Evolutionary conservation across 2,888 invertebrate genomes (phyloP).

Genomic region (Drosophila cognata): DNA sequence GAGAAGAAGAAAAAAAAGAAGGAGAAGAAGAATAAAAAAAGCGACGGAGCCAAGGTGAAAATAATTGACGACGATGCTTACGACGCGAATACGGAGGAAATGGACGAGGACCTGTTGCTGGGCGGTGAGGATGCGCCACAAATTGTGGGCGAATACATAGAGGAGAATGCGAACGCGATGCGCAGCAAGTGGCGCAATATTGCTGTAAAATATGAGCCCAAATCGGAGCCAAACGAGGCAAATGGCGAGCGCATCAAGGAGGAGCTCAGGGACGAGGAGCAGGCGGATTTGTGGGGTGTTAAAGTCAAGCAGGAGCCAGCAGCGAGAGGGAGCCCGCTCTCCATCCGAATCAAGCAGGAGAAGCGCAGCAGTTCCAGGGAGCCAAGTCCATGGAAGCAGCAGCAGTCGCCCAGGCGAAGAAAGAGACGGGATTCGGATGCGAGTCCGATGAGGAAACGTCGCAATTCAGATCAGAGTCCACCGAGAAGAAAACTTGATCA

Average conservation of each 20-base stretch:
- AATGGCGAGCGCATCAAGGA: slow-evolving; percentile 39
- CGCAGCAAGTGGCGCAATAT: slow-evolving; percentile 85
- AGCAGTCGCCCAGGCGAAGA: slow-evolving; percentile 2
- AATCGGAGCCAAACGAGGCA: slow-evolving; percentile 36
- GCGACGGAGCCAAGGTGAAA: slow-evolving; percentile 87
- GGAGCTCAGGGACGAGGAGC: slow-evolving; percentile 46
- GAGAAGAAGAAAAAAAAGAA: slow-evolving; percentile 88
- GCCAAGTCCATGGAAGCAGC: slow-evolving; percentile 21
- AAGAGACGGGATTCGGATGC: slow-evolving; percentile 21
- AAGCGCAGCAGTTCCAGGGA: slow-evolving; percentile 60
- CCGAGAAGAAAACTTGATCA: not conserved
- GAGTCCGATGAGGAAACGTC: slow-evolving; percentile 14
- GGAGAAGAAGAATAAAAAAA: slow-evolving; percentile 63
- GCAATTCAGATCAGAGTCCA: slow-evolving; percentile 5
- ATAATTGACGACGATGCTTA: slow-evolving; percentile 94
- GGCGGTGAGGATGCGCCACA: slow-evolving; percentile 95
- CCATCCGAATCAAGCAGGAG: slow-evolving; percentile 55
- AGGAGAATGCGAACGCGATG: slow-evolving; percentile 90
- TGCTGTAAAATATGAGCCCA: slow-evolving; percentile 68
- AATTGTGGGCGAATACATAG: slow-evolving; percentile 92
- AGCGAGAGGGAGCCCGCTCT: not conserved
- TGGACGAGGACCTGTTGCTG: slow-evolving; percentile 88
- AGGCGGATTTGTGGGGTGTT: slow-evolving; percentile 71
- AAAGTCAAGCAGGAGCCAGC: slow-evolving; percentile 51
- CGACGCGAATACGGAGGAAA: slow-evolving; percentile 85